These are phyloP conservation scores for Drosophila histrio DNA, from an alignment of 2,888 invertebrate genomes.

Conservation along the genomic window DNA sequence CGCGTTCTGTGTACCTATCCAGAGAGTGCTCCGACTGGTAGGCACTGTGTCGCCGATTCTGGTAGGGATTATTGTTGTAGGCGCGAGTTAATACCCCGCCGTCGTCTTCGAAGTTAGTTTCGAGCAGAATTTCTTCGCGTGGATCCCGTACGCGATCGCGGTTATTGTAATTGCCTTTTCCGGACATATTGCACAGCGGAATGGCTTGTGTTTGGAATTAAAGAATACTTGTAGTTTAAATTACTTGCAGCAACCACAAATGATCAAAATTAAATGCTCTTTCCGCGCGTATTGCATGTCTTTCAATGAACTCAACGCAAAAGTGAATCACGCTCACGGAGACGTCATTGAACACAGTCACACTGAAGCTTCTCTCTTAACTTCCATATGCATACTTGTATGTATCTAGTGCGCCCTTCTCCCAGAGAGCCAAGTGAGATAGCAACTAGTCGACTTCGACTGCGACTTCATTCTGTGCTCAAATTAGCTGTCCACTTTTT, in stretches of 20 bases:
- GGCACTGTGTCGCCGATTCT: slow-evolving; percentile 76
- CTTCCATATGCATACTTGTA: neutral
- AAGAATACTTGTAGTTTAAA: slow-evolving; percentile 2
- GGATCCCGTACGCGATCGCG: slow-evolving; percentile 83
- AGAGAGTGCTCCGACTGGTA: slow-evolving; percentile 83
- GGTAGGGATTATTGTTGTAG: slow-evolving; percentile 82
- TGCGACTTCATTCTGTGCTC: slow-evolving; percentile 16
- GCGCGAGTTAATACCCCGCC: slow-evolving; percentile 83
- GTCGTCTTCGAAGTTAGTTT: slow-evolving; percentile 85
- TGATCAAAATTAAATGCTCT: slow-evolving; percentile 26
- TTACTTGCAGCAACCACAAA: slow-evolving; percentile 15
- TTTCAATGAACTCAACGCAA: slow-evolving; percentile 30
- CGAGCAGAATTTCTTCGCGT: slow-evolving; percentile 84
- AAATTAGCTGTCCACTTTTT: neutral
- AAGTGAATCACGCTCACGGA: slow-evolving; percentile 44
- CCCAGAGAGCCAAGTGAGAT: slow-evolving; percentile 22
- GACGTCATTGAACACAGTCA: slow-evolving; percentile 24
- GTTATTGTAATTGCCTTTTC: slow-evolving; percentile 71
- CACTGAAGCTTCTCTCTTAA: slow-evolving; percentile 27
- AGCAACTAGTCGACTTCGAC: slow-evolving; percentile 16
- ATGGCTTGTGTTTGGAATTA: slow-evolving; percentile 21
- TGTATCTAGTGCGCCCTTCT: slow-evolving; percentile 52
- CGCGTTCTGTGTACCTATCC: slow-evolving; percentile 84
- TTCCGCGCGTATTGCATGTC: slow-evolving; percentile 16
- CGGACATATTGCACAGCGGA: slow-evolving; percentile 66